Base-by-base conservation (phyloP, 2,888 invertebrate genomes). In the Ophraella communa region DNA sequence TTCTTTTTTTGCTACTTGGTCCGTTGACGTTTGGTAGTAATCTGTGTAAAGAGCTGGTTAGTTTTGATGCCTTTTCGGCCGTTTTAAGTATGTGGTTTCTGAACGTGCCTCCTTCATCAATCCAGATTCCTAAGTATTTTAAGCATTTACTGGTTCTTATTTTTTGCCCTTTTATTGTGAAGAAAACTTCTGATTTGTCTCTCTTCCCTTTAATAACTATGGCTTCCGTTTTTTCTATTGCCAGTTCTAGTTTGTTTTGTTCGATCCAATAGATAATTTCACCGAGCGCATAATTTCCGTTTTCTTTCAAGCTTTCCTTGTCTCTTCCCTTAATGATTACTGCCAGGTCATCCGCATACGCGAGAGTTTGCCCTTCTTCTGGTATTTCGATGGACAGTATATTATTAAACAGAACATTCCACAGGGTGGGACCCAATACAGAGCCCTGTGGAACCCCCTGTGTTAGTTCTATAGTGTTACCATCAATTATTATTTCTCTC, bases 21-120 rank as follows among this genome's bases (percentile, higher is more conserved):
- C 51, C 51, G 17, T 30, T 51, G 14, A 51, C n/a, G 14, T 51
- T 51, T 3, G 24, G 30, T 17, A 51, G 51, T 51, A 51, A n/a
- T 27, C 51, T 51, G n/a, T 2, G 8, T 8, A 51, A 7, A 8
- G 14, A 5, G 5, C 51, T 51, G 30, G 17, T 5, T 10, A 18
- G 20, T 4, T 4, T 14, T 14, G 42, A 18, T 10, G 18, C 8
- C 3, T 33, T 11, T n/a, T 11, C 33, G 8, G n/a, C n/a, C n/a
- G 11, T 33, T 3, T n/a, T 33, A 33, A 8, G 4, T 24, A 33
- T 33, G 0, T 33, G 33, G 10, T 33, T 33, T 1, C 10, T 33
- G n/a, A 33, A 33, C 3, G 47, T 47, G 10, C 21, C 23, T 11
- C 21, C 23, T n/a, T 47, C n/a, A 21, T 23, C 23, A 23, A 47